These are phyloP conservation scores for Leptoclinus maculatus DNA, from an alignment of 2,797 vertebrate genomes.

Conservation along the genomic window DNA sequence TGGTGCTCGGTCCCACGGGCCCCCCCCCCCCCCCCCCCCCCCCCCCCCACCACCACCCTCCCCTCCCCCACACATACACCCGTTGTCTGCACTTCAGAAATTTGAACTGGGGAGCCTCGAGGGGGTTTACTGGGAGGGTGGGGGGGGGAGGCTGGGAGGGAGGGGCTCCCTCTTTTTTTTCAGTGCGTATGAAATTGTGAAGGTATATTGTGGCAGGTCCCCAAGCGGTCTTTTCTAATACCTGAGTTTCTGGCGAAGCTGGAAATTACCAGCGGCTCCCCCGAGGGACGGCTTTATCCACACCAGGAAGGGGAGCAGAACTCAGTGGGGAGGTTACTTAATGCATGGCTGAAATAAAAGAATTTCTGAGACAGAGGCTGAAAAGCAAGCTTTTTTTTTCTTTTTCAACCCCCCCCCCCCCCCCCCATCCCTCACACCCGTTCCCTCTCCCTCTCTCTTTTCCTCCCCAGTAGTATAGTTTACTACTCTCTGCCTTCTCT, in stretches of 20 bases:
- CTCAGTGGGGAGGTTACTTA: conserved; percentile 99
- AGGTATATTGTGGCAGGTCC: conserved; percentile 99
- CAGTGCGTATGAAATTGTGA: conserved; percentile 99
- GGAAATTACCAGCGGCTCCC: conserved; percentile 95
- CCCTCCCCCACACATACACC: conserved; percentile 90
- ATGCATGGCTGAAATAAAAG: conserved; percentile 99
- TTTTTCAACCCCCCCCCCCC: conserved; percentile 34
- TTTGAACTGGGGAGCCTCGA: conserved; percentile 99
- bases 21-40: conserved; percentile 82
- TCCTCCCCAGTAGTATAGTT: conserved; percentile 95
- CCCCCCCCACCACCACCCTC: conserved; percentile 83
- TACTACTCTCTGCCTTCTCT: conserved; percentile 85
- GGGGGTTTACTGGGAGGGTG: conserved; percentile 90
- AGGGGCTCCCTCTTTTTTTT: conserved; percentile 78
- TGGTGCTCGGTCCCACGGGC: conserved; percentile 88
- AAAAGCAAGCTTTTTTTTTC: conserved; percentile 85
- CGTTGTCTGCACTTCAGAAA: conserved; percentile 99
- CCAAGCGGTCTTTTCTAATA: conserved; percentile 99
- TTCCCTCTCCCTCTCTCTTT: conserved; percentile 69
- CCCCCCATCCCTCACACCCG: conserved; percentile 16
- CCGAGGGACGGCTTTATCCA: conserved; percentile 99
- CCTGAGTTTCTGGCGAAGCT: conserved; percentile 99
- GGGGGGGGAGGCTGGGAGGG: conserved; percentile 68
- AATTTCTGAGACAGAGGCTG: conserved; percentile 96
- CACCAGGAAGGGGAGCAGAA: conserved; percentile 99